These are phyloP conservation scores for Leptura quadrifasciata DNA, from an alignment of 2,888 invertebrate species.

Conservation along the genomic window DNA sequence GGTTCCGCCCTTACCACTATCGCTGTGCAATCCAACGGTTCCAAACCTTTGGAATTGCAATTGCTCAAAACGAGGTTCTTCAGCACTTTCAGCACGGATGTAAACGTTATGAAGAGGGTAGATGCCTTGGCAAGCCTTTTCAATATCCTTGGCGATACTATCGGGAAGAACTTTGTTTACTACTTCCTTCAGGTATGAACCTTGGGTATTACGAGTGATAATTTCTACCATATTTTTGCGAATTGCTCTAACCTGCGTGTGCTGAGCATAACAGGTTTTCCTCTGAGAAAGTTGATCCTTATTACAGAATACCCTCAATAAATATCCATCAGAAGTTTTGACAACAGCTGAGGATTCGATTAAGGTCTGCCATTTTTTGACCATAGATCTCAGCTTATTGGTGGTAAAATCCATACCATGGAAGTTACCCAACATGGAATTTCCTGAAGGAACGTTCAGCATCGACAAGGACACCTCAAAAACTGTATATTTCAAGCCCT, in stretches of 20 bases:
- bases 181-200: constrained; percentile 94
- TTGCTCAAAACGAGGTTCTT: constrained; percentile 99
- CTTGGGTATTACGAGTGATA: constrained; percentile 92
- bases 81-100: constrained; percentile 95
- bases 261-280: constrained; percentile 99
- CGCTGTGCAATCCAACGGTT: constrained; percentile 97
- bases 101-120: constrained; percentile 99
- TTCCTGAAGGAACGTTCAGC: constrained; percentile 98
- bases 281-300: constrained; percentile 95
- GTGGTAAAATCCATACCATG: constrained; percentile 99
- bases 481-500: constrained; percentile 97
- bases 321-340: constrained; percentile 97
- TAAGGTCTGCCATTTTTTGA: constrained; percentile 99
- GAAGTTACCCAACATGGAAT: constrained; percentile 99
- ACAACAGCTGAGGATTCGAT: constrained; percentile 98
- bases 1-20: constrained; percentile 83
- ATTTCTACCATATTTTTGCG: constrained; percentile 99
- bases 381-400: constrained; percentile 99
- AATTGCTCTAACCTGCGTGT: constrained; percentile 79
- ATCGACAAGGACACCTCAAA: constrained; percentile 99
- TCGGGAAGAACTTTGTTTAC: constrained; percentile 98
- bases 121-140: constrained; percentile 96
- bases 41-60: constrained; percentile 94
- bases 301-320: constrained; percentile 97
- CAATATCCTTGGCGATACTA: constrained; percentile 99